These are phyloP conservation scores for Babylonia areolata DNA, from an alignment of 1,140 invertebrate species.

Conservation along the genomic window DNA sequence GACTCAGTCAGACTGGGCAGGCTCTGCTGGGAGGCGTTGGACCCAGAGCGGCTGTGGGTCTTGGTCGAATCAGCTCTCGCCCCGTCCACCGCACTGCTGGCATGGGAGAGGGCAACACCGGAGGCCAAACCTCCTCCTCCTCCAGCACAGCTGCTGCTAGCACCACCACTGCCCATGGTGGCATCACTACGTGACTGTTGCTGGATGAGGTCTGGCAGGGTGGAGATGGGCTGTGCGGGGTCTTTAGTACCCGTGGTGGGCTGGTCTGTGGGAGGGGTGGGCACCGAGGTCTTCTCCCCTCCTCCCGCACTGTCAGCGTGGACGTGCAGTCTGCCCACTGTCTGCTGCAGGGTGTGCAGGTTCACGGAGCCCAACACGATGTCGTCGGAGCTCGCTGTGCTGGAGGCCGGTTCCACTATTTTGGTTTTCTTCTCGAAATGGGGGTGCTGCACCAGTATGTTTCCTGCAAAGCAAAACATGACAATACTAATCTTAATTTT, in stretches of 20 bases:
- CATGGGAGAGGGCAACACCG: neutral
- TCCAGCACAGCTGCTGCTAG: no score
- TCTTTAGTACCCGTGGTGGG: neutral
- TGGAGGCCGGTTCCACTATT: neutral
- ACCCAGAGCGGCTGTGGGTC: constrained; percentile 50
- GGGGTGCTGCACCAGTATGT: constrained; percentile 51
- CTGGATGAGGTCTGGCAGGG: constrained; percentile 56
- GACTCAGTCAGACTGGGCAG: constrained; percentile 44
- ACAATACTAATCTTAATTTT: no score
- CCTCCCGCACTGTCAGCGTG: constrained; percentile 30
- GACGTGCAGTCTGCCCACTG: constrained; percentile 48
- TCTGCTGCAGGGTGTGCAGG: constrained; percentile 51
- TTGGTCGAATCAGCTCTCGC: neutral
- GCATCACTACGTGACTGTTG: constrained; percentile 43
- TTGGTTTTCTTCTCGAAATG: constrained; percentile 42
- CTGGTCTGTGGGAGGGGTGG: neutral
- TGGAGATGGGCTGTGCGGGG: constrained; percentile 18
- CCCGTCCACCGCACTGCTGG: no score
- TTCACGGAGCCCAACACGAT: constrained; percentile 52
- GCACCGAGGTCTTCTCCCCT: constrained; percentile 15
- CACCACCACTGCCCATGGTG: constrained; percentile 13
- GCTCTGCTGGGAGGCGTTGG: constrained; percentile 51
- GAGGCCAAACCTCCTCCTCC: neutral
- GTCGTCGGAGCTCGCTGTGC: constrained; percentile 42
- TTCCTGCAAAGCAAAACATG: no score